Base-by-base conservation (phyloP, 2,797 vertebrate species). In the Brachyrhaphis roseni region DNA sequence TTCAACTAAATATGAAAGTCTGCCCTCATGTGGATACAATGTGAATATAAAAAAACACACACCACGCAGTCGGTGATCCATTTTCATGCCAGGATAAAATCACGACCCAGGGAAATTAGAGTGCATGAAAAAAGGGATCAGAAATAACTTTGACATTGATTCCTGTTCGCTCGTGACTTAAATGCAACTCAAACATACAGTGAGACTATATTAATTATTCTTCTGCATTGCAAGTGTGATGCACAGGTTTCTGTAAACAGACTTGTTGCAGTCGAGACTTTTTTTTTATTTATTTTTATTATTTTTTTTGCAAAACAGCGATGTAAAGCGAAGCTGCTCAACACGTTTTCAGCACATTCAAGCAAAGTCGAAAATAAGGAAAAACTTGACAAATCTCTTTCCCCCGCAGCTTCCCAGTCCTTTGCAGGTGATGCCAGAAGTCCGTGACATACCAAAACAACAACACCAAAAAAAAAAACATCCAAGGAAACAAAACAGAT, bases 1-100 rank as follows among this genome's bases (percentile, higher is more conserved):
- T 74, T 41, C 26, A 79, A 75, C 23, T 74, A 55, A 89, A 93
- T 88, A 85, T 95, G 51, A 93, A 94, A 95, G 95, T 86, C 93
- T 95, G 97, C 97, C 98, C 97, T 95, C 97, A 86, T 96, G 97
- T 99, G 98, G 97, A 93, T 90, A 82, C 75, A 78, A 51, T 16
- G 73, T 73, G 91, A 84, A 94, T 53, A 41, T 80, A 80, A 87
- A 47, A 74, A 72, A 83, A 51, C 49, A 10, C 47, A 5, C 74
- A 72, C 82, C 18, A 64, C 89, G 84, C 88, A 89, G 90, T 83
- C 79, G 77, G 82, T 82, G 77, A 81, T 78, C 79, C 64, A 39
- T 78, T 90, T 87, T 87, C 86, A 82, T 89, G 82, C 79, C 72
- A 76, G 88, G 84, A 85, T 81, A 83, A 87, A 76, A 91, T 87